Evolutionary conservation across 2,888 invertebrate species (phyloP).

Genomic region (Nomada goodeniana): DNA sequence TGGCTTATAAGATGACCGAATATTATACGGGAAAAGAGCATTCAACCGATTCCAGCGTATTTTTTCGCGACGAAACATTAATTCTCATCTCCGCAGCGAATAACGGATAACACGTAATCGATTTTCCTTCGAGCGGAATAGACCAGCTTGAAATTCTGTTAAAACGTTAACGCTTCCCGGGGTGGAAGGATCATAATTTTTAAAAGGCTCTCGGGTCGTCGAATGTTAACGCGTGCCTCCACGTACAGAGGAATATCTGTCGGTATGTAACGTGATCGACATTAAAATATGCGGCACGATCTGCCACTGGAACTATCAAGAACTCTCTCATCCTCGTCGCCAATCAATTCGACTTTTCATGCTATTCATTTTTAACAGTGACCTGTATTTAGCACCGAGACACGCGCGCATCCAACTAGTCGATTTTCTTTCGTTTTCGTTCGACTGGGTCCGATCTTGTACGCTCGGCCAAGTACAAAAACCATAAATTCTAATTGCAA

Average conservation of each 20-base stretch:
- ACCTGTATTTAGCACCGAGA: too few relatives aligned
- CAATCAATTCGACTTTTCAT: too few relatives aligned
- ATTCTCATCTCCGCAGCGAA: conserved; percentile 2
- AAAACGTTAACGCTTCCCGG: conserved; percentile 31
- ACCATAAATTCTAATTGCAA: conserved; percentile 58
- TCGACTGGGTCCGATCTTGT: conserved; percentile 15
- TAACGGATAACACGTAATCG: conserved; percentile 36
- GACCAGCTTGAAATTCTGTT: conserved; percentile 27
- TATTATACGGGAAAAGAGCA: not conserved
- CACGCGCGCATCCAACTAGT: not conserved
- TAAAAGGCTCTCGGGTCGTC: conserved; percentile 17
- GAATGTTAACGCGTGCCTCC: not conserved
- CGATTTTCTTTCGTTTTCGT: conserved; percentile 27
- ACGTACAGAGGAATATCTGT: not conserved
- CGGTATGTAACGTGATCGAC: not conserved
- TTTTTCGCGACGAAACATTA: conserved; percentile 20
- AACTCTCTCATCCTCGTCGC: too few relatives aligned
- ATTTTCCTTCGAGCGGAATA: conserved; percentile 25
- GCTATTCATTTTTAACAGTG: too few relatives aligned
- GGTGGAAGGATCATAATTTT: conserved; percentile 44
- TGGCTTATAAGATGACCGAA: too few relatives aligned
- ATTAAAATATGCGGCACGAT: not conserved
- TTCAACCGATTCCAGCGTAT: not conserved
- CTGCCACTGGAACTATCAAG: too few relatives aligned
- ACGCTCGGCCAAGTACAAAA: conserved; percentile 43